Evolutionary conservation across 2,888 invertebrate genomes (phyloP).

Genomic region (Plebejus anna): DNA sequence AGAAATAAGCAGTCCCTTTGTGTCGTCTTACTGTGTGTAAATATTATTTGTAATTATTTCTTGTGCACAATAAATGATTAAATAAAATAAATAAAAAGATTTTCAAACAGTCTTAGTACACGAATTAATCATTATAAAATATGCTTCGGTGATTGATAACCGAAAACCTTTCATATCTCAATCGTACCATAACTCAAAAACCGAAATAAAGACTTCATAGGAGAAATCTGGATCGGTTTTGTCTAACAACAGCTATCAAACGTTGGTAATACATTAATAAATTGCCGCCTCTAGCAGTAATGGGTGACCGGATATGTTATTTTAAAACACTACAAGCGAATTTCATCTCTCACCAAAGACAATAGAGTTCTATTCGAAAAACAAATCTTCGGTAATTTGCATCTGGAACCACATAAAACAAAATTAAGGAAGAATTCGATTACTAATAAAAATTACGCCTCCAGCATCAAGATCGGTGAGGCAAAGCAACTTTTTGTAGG

Average conservation of each 20-base stretch:
- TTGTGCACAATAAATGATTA: too few relatives aligned
- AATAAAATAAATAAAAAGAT: too few relatives aligned
- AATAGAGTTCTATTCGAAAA: conserved; percentile 40
- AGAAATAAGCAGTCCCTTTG: too few relatives aligned
- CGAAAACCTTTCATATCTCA: conserved; percentile 45
- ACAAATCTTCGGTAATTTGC: conserved; percentile 51
- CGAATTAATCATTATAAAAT: conserved; percentile 36
- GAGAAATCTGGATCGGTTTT: conserved; percentile 59
- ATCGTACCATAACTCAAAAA: conserved; percentile 54
- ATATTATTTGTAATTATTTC: too few relatives aligned
- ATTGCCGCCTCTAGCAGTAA: conserved; percentile 67
- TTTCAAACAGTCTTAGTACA: conserved; percentile 35
- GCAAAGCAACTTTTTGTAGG: conserved; percentile 46
- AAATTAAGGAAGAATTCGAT: conserved; percentile 75
- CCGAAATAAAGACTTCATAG: conserved; percentile 60
- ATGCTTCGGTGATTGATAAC: conserved; percentile 45
- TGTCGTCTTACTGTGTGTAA: too few relatives aligned
- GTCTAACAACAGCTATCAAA: conserved; percentile 68
- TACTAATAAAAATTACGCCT: conserved; percentile 66
- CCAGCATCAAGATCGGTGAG: conserved; percentile 59
- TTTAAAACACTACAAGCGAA: conserved; percentile 35
- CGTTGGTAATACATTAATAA: conserved; percentile 68
- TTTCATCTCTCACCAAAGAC: conserved; percentile 31
- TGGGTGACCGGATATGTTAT: conserved; percentile 69
- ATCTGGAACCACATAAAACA: conserved; percentile 73